Evolutionary conservation across 1,140 invertebrate genomes (phyloP), one percentile per base, ranked within the genome.

Genomic region (Ceratosolen fusciceps): DNA sequence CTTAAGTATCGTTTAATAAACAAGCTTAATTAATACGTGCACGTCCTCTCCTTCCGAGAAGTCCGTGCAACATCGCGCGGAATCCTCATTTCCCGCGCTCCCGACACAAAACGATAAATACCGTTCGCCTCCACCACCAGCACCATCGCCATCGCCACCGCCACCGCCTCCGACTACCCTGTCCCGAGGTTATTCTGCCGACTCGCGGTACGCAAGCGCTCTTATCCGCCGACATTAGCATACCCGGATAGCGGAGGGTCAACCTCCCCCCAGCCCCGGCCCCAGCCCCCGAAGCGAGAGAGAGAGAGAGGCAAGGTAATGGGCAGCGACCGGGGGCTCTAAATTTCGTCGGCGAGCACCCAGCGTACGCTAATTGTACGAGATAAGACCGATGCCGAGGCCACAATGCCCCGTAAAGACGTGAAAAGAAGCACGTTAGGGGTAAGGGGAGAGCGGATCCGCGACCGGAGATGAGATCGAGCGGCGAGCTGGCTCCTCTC

Each of bases 311-410:
- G 8, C 7, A 67, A 67, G 47, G 37, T 68, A 68, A 68, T 68
- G 67, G 67, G 10, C 21, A 26, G 67, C 24, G 24, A 19, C 49
- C 4, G 60, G n/a, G 19, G 31, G 16, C 47, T 34, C 47, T 72
- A 72, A 72, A 54, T 72, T 37, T 54, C 26, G 47, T 1, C 7
- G 10, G 67, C 39, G 34, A 47, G 68, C 56, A 37, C 31, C 54
- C 56, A 47, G 21, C 74, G 29, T 43, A 37, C 37, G 74, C 74
- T 76, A 76, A 76, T 76, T 76, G 74, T 67, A 10, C 16, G 29
- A 47, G 74, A 76, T 76, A 67, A 67, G 60, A 14, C 52, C 34
- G 37, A 26, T 34, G 10, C 37, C 34, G 58, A 70, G 71, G 58
- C 65, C 19, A 37, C 65, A 24, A 62, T 19, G n/a, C 1, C 29